A percentile compares a stretch with the other conserved stretches of the same genome.
phyloP scores from a whole-genome alignment of 2,797 vertebrate genomes.

The Paratrypauchen microcephalus region DNA sequence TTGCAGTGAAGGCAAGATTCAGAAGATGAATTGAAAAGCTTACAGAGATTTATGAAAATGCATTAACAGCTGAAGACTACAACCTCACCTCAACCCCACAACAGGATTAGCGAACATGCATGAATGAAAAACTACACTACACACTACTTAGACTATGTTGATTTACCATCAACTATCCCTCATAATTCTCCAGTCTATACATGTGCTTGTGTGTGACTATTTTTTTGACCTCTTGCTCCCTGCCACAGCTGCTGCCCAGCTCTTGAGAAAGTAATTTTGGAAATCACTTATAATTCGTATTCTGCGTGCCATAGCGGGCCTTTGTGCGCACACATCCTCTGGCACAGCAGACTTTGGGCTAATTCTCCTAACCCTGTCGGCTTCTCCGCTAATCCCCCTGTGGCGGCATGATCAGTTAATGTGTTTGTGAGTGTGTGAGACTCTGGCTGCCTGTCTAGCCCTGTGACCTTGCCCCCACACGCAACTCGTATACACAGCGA shows the following conservation, averaged over 20 bases:
- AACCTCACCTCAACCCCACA: neutral
- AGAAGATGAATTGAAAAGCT: neutral
- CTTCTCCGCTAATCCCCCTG: slow-evolving; percentile 72
- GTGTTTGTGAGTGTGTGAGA: slow-evolving; percentile 48
- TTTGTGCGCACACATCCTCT: slow-evolving; percentile 24
- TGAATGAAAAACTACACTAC: neutral
- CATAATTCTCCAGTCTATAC: slow-evolving; percentile 1
- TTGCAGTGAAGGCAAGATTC: neutral
- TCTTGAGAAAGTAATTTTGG: slow-evolving; percentile 52
- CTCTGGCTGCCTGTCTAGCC: slow-evolving; percentile 59
- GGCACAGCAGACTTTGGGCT: slow-evolving; percentile 49
- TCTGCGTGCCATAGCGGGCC: slow-evolving; percentile 49
- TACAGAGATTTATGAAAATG: neutral
- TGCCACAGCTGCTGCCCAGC: slow-evolving; percentile 34
- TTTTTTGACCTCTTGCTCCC: slow-evolving; percentile 18
- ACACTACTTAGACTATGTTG: neutral
- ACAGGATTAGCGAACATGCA: neutral
- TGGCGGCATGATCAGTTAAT: slow-evolving; percentile 68
- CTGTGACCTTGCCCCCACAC: slow-evolving; percentile 75
- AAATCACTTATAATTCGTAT: slow-evolving; percentile 58
- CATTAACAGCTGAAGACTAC: neutral
- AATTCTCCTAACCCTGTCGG: slow-evolving; percentile 62
- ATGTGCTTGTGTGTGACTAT: slow-evolving; percentile 6
- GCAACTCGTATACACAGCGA: slow-evolving; percentile 65
- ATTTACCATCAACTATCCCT: neutral